Evolutionary conservation across 2,113 vertebrate genomes (phyloP).

Genomic region (Rhagologus leucostigma): DNA sequence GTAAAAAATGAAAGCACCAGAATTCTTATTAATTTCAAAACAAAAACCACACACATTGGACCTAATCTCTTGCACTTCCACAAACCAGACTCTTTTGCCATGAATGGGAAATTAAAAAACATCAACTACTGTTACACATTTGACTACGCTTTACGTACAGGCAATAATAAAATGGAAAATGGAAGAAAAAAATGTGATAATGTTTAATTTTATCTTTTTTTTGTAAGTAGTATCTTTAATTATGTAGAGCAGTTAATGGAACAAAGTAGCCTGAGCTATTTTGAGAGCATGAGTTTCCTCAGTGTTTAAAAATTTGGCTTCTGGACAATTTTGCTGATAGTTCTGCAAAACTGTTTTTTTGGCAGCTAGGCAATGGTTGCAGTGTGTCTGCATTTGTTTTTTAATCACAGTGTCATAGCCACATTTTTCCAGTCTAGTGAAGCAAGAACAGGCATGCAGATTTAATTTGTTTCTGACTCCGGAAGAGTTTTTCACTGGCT

Average conservation of each 20-base stretch:
- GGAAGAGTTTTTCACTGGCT: not conserved
- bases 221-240: not conserved
- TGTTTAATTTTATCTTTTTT: not conserved
- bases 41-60: fast-evolving
- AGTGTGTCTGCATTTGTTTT: slow-evolving; percentile 1
- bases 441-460: slow-evolving; percentile 14
- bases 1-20: not conserved
- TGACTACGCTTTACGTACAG: not conserved
- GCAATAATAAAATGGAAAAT: not conserved
- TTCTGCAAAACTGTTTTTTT: slow-evolving; percentile 25
- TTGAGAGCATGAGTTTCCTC: not conserved
- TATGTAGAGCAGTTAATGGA: not conserved
- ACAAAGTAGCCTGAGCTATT: slow-evolving; percentile 10
- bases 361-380: not conserved
- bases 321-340: slow-evolving; percentile 38
- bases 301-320: slow-evolving; percentile 28
- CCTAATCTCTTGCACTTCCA: not conserved
- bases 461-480: slow-evolving; percentile 27
- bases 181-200: not conserved
- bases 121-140: not conserved
- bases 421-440: slow-evolving; percentile 41
- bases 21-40: not conserved
- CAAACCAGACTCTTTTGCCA: not conserved
- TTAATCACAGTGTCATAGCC: slow-evolving; percentile 39
- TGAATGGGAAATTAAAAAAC: not conserved